Evolutionary conservation across 2,797 vertebrate species (phyloP), one percentile per base, ranked within the genome.

Genomic region (Galago senegalensis): DNA sequence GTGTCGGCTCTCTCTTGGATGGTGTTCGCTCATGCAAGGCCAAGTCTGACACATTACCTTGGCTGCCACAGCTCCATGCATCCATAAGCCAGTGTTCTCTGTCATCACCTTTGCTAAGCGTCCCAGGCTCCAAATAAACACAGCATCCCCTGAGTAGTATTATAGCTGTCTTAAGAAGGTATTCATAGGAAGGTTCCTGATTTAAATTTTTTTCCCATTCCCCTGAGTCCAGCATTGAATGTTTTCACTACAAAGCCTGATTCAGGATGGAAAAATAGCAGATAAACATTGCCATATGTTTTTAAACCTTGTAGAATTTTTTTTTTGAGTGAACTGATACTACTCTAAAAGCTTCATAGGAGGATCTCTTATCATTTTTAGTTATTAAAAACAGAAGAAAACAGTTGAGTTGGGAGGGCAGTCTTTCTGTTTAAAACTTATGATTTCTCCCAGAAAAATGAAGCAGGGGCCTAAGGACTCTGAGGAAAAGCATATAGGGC

Each of bases 41-140:
- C 97, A 97, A 97, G 89, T 97, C 93, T 96, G 93, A 97, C 94
- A 97, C 96, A 20, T 96, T 95, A 90, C 89, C 95, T 95, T 96
- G 96, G 96, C 96, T 76, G 87, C 93, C 96, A 84, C 27, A 91
- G 79, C 40, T 86, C 93, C 43, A 60, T 93, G 93, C 80, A 97
- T 96, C 89, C 56, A 58, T 73, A 65, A 95, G 96, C 93, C 96
- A 90, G 93, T 90, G 91, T 97, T 96, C 92, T 92, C 96, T 97
- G 94, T 97, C 96, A 97, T 97, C 94, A 95, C 97, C 87, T 96
- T 96, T 90, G 94, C 92, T 96, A 92, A 96, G 89, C 21, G 5
- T 93, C 93, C 97, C 94, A 89, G 85, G 89, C 92, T 93, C 88
- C 94, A 96, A 97, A 97, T 95, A 97, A 97, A 97, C 95, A 95